phyloP scores from a whole-genome alignment of 2,888 invertebrate species.

The Apeira syringaria region DNA sequence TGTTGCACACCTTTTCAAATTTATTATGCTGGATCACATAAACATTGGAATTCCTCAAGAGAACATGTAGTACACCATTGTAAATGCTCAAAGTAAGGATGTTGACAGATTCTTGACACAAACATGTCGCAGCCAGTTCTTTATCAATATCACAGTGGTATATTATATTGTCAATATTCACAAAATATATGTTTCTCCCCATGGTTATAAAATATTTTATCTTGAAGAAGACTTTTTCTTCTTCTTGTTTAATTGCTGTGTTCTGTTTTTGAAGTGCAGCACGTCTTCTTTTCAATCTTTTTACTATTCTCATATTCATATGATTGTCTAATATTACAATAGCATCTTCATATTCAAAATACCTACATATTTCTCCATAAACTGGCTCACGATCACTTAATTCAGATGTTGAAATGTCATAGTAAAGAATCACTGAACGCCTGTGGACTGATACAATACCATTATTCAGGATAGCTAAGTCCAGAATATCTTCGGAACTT shows the following conservation, averaged over 20 bases:
- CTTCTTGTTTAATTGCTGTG: background rate
- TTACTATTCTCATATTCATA: slow-evolving; percentile 11
- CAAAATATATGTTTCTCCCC: slow-evolving; percentile 2
- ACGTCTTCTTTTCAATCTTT: slow-evolving; percentile 3
- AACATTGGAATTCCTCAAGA: background rate
- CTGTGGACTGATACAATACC: slow-evolving; percentile 55
- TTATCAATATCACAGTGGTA: slow-evolving; percentile 5
- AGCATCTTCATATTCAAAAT: slow-evolving; percentile 27
- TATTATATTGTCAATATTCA: background rate
- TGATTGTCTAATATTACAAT: slow-evolving; percentile 8
- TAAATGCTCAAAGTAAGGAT: background rate
- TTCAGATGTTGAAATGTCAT: slow-evolving; percentile 49
- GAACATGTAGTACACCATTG: background rate
- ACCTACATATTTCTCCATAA: slow-evolving; percentile 48
- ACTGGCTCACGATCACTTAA: slow-evolving; percentile 35
- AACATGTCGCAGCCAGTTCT: background rate
- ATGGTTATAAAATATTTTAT: slow-evolving; percentile 1
- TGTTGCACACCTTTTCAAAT: background rate
- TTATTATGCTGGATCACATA: background rate
- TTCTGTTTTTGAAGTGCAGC: background rate
- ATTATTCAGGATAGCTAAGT: slow-evolving; percentile 46
- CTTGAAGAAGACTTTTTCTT: slow-evolving; percentile 1
- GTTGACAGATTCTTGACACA: background rate
- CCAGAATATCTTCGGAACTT: slow-evolving; percentile 47
- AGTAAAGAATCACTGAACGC: slow-evolving; percentile 46